These are phyloP conservation scores for Charina bottae DNA, from an alignment of 2,113 vertebrate genomes.

Conservation along the genomic window DNA sequence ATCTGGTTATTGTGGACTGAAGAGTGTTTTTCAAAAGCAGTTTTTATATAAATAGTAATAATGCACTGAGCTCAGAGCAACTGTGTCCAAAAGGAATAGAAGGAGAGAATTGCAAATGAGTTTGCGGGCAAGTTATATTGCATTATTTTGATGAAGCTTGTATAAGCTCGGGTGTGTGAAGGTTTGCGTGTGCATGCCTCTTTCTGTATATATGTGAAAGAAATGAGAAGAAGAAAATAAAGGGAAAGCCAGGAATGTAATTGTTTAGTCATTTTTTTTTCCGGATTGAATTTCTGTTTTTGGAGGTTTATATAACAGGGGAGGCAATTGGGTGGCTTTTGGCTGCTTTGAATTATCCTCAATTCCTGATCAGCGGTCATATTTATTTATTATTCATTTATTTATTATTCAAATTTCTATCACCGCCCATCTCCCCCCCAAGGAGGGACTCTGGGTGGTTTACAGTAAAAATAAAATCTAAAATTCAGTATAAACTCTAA, in stretches of 20 bases:
- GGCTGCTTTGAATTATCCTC: background rate
- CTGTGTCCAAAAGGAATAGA: background rate
- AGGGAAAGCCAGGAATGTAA: background rate
- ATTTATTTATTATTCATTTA: no score
- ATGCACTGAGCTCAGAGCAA: background rate
- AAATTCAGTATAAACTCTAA: no score
- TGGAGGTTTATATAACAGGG: background rate
- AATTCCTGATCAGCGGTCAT: background rate
- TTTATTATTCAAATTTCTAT: no score
- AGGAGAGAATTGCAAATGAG: background rate
- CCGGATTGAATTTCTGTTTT: background rate
- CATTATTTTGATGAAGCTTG: conserved; percentile 10
- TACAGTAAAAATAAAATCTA: no score
- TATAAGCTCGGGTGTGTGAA: background rate
- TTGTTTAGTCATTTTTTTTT: background rate
- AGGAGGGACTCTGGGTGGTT: no score
- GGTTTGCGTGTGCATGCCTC: background rate
- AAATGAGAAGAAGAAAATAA: background rate
- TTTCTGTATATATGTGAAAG: background rate
- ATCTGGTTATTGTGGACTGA: conserved; percentile 35
- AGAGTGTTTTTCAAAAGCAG: conserved; percentile 11
- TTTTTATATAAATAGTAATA: conserved; percentile 24
- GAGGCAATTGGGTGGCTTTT: background rate
- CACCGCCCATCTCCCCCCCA: no score
- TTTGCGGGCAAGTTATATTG: background rate